These are phyloP conservation scores for Sthenelais limicola DNA, from an alignment of 2,888 invertebrate genomes.

Conservation along the genomic window DNA sequence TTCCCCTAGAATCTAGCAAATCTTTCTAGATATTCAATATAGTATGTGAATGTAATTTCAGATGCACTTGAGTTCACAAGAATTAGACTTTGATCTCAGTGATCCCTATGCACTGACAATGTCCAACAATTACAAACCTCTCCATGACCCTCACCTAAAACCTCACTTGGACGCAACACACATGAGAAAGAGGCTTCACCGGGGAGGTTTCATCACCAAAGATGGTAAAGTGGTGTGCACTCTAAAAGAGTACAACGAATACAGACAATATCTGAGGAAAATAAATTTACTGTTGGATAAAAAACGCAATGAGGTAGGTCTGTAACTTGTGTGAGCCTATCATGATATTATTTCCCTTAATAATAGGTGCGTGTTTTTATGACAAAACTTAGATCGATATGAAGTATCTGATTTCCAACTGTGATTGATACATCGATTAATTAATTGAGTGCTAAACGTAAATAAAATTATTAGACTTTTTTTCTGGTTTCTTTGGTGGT, in stretches of 20 bases:
- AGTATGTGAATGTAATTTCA: no score
- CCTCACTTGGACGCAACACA: constrained; percentile 30
- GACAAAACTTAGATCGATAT: no score
- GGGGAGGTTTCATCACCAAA: constrained; percentile 76
- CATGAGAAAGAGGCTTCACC: constrained; percentile 72
- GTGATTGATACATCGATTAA: no score
- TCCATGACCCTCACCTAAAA: constrained; percentile 65
- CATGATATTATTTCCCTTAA: no score
- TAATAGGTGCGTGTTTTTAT: no score
- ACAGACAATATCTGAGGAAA: constrained; percentile 76
- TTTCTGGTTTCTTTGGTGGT: no score
- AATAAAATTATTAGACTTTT: no score
- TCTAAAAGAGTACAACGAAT: constrained; percentile 79
- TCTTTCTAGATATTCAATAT: no score
- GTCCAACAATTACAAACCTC: constrained; percentile 59
- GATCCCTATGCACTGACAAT: constrained; percentile 59
- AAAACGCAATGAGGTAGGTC: constrained; percentile 51
- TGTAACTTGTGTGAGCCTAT: neutral
- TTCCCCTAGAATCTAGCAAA: no score
- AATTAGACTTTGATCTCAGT: constrained; percentile 63
- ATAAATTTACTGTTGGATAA: constrained; percentile 56
- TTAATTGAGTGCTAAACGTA: no score
- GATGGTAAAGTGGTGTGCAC: constrained; percentile 78
- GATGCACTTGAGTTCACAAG: constrained; percentile 43
- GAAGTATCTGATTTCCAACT: no score